Evolutionary conservation across 1,140 invertebrate species (phyloP).

Genomic region (Drosophila pallidifrons): DNA sequence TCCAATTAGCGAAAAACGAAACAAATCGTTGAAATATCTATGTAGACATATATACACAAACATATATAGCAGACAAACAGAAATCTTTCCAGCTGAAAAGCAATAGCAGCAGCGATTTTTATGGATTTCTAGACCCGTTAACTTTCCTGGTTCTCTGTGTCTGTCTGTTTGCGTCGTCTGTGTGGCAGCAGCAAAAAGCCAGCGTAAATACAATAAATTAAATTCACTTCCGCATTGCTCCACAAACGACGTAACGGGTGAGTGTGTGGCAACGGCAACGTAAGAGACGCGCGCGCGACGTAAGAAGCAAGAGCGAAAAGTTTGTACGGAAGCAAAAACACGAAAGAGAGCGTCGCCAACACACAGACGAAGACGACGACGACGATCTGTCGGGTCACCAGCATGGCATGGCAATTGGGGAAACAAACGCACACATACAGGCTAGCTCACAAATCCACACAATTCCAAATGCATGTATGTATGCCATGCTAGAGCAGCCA

Average conservation of each 20-base stretch:
- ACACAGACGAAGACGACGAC: conserved; percentile 11
- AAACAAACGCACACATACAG: conserved; percentile 44
- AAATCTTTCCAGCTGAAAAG: conserved; percentile 39
- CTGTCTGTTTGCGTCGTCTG: conserved; percentile 18
- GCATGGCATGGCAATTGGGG: conserved; percentile 57
- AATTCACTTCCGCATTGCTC: conserved; percentile 85
- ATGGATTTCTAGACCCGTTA: conserved; percentile 53
- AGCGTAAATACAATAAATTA: conserved; percentile 84
- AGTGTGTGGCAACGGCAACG: conserved; percentile 43
- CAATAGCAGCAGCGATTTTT: conserved; percentile 47
- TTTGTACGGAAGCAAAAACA: conserved; percentile 63
- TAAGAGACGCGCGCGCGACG: conserved; percentile 27
- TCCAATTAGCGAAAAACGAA: conserved; percentile 76
- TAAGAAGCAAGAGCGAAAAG: conserved; percentile 58
- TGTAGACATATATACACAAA: conserved; percentile 17
- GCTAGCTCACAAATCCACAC: neutral
- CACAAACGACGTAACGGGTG: conserved; percentile 78
- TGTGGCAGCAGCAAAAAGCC: conserved; percentile 49
- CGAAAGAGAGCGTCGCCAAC: conserved; percentile 38
- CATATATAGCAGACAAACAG: conserved; percentile 6
- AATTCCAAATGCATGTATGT: conserved; percentile 9
- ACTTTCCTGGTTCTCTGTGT: conserved; percentile 51
- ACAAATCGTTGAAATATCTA: conserved; percentile 56
- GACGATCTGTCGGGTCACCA: conserved; percentile 62
- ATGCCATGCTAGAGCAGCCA: conserved; percentile 24